Conservation (phyloP, 2,797 vertebrate species). For the Scomberomorus guttatus region DNA sequence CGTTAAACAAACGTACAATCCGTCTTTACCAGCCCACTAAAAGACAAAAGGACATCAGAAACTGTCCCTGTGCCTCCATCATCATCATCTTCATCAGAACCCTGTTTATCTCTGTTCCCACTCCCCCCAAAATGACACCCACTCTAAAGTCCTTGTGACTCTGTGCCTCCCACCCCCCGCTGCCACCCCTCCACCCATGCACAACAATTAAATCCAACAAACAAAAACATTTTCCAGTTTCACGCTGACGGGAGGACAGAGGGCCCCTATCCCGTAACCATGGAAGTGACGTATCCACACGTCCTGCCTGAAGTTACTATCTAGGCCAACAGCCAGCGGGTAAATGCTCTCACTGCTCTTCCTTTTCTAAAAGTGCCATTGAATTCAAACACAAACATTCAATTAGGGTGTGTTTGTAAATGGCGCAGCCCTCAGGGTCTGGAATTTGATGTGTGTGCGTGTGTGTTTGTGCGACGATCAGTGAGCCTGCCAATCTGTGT, state of each 20-base stretch:
- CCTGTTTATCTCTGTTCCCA: constrained; percentile 81
- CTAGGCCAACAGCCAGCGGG: constrained; percentile 82
- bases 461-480: constrained; percentile 9
- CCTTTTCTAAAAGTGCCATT: constrained; percentile 71
- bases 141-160: constrained; percentile 75
- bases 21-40: background rate
- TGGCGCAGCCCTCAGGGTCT: constrained; percentile 60
- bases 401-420: constrained; percentile 68
- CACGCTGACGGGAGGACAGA: constrained; percentile 87
- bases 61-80: constrained; percentile 68
- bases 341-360: constrained; percentile 83
- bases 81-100: constrained; percentile 71
- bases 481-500: constrained; percentile 2
- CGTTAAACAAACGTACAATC: background rate
- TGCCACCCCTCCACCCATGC: constrained; percentile 58
- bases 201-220: constrained; percentile 74
- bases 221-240: constrained; percentile 85
- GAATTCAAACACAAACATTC: constrained; percentile 64
- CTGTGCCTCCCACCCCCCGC: constrained; percentile 68
- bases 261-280: constrained; percentile 83
- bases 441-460: constrained; percentile 38
- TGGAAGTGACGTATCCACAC: constrained; percentile 86
- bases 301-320: constrained; percentile 89
- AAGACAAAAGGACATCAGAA: constrained; percentile 38
- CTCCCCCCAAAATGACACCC: constrained; percentile 62